phyloP scores from a whole-genome alignment of 2,113 vertebrate species.

The Danionella cerebrum region DNA sequence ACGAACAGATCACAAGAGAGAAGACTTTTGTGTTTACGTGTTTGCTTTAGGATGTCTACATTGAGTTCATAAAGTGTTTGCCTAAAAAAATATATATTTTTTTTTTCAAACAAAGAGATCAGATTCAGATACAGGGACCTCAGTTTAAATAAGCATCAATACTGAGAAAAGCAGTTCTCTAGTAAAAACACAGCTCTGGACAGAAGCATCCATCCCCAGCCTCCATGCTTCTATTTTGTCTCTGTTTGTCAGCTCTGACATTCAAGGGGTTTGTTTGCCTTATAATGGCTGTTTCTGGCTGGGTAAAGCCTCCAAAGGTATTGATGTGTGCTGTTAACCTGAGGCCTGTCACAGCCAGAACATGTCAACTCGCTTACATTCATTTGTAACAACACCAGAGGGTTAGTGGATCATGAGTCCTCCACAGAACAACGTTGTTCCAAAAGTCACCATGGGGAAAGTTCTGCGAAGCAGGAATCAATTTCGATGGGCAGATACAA shows the following conservation, averaged over 20 bases:
- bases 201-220: conserved; percentile 34
- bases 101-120: no score
- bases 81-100: no score
- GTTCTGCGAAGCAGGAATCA: not conserved
- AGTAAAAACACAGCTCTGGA: conserved; percentile 31
- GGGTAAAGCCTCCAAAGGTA: conserved; percentile 34
- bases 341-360: not conserved
- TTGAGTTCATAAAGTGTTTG: no score
- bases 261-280: conserved; percentile 71
- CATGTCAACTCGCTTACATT: not conserved
- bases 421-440: not conserved
- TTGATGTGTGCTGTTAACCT: conserved; percentile 11
- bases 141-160: not conserved
- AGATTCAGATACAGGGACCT: not conserved
- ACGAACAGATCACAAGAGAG: no score
- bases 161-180: conserved; percentile 26
- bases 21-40: no score
- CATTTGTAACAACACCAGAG: not conserved
- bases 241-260: conserved; percentile 63
- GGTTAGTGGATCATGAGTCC: not conserved
- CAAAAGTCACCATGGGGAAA: not conserved
- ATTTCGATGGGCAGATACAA: not conserved
- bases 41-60: no score
- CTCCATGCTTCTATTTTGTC: conserved; percentile 51
- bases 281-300: conserved; percentile 60